Evolutionary conservation across 1,140 invertebrate genomes (phyloP), one percentile per base, ranked within the genome.

Genomic region (Euura saliciscinereae): DNA sequence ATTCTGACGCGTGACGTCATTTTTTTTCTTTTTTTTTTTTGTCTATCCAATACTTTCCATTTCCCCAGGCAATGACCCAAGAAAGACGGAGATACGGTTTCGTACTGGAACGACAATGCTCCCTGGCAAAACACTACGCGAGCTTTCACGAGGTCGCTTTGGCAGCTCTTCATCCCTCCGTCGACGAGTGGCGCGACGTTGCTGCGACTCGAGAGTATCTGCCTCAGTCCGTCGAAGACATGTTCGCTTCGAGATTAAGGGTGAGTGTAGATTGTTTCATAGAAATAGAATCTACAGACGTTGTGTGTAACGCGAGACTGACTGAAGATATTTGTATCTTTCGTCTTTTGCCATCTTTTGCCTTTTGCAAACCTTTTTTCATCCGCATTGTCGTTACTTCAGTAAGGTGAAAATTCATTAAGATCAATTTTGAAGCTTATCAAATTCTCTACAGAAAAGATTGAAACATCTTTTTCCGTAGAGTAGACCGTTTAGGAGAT

Each of bases 51-150:
- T 13, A 45, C n/a, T 44, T 44, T 44, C 13, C 77, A 79, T 79
- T 77, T 75, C 84, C 83, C 45, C 84, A 98, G 96, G 96, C 96
- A 59, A 94, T 98, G 91, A 95, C 96, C 59, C 96, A 98, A 87
- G 96, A 98, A 85, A 90, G 97, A 74, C 91, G 96, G 73, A 92
- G 96, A 77, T 98, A 98, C 85, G 96, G 97, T 66, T 98, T 98
- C 84, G 94, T 98, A 13, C 88, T 98, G 77, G 96, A 98, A 84
- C 90, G 96, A 76, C 95, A 98, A 79, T 96, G 95, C 81, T 96
- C 95, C 2, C 89, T 98, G 66, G 94, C 95, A n/a, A 96, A 96
- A 84, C 95, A 98, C 85, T 96, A 96, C 89, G 90, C 96, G 74
- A 94, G 93, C 72, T 96, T 96, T 87, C 95, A 98, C 85, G 90